Evolutionary conservation across 2,797 vertebrate species (phyloP).

Genomic region (Chiloscyllium punctatum): DNA sequence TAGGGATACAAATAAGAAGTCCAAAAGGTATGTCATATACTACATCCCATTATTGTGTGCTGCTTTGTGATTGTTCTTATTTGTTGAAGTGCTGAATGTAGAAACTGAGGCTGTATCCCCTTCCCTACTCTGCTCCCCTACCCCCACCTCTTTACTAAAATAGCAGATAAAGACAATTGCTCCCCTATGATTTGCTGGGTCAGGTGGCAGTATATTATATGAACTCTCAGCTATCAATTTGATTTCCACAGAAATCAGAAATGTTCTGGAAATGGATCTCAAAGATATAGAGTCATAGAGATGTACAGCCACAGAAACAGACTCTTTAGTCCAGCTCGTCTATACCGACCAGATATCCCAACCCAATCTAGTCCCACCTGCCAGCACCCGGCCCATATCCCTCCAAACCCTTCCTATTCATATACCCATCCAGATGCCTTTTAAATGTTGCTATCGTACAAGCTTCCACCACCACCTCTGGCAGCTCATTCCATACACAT

Average conservation of each 20-base stretch:
- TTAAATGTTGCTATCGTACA: no score
- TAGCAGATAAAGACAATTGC: background rate
- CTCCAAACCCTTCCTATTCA: no score
- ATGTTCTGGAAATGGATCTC: background rate
- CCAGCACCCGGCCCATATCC: no score
- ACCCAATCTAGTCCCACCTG: no score
- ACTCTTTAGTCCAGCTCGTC: no score
- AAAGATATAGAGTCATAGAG: background rate
- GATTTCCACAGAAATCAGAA: background rate
- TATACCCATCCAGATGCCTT: no score
- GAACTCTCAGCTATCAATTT: background rate
- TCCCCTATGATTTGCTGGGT: background rate
- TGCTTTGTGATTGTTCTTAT: background rate
- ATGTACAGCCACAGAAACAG: no score
- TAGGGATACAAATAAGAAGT: constrained; percentile 83
- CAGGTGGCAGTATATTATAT: background rate
- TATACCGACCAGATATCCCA: no score
- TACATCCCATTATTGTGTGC: background rate
- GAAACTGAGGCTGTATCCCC: background rate
- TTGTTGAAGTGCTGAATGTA: background rate
- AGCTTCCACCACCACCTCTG: no score
- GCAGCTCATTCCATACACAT: no score
- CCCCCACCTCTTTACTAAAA: background rate
- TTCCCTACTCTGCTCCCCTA: background rate
- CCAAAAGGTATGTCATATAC: constrained; percentile 70